Percentiles rank a stretch among this genome's conserved stretches.
Evolutionary conservation across 2,797 vertebrate species (phyloP).

Genomic region (Mormyrus hasselquistii): DNA sequence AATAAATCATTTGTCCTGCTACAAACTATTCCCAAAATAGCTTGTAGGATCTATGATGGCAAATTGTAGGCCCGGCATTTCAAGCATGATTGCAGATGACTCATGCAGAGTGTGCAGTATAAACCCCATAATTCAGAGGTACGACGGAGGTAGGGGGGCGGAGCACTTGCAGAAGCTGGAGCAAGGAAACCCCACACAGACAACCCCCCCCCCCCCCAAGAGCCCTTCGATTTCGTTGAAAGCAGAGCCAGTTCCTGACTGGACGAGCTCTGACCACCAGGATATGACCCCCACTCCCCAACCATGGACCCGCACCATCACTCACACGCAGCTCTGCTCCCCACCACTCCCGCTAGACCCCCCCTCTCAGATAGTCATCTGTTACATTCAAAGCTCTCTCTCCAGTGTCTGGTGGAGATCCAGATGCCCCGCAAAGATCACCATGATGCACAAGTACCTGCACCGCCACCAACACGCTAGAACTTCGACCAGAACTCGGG

Average conservation of each 20-base stretch:
- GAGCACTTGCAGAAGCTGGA: not conserved
- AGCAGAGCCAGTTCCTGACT: not conserved
- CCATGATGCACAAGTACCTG: not conserved
- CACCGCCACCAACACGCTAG: not conserved
- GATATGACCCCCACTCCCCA: not conserved
- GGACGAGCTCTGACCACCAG: not conserved
- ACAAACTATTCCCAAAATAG: not conserved
- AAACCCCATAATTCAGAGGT: not conserved
- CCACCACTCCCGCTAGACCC: not conserved
- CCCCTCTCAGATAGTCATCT: not conserved
- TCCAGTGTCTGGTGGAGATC: not conserved
- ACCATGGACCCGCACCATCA: not conserved
- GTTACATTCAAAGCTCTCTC: not conserved
- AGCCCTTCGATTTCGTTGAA: slow-evolving; percentile 30
- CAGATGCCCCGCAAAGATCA: not conserved
- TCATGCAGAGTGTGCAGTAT: not conserved
- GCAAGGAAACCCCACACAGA: not conserved
- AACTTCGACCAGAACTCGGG: not conserved
- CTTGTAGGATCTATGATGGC: not conserved
- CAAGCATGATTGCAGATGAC: not conserved
- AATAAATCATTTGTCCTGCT: not conserved
- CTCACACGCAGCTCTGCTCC: not conserved
- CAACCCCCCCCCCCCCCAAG: not conserved
- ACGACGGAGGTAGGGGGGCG: not conserved
- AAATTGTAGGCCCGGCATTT: not conserved